phyloP scores from a whole-genome alignment of 2,888 invertebrate species.

The Cerceris rybyensis region DNA sequence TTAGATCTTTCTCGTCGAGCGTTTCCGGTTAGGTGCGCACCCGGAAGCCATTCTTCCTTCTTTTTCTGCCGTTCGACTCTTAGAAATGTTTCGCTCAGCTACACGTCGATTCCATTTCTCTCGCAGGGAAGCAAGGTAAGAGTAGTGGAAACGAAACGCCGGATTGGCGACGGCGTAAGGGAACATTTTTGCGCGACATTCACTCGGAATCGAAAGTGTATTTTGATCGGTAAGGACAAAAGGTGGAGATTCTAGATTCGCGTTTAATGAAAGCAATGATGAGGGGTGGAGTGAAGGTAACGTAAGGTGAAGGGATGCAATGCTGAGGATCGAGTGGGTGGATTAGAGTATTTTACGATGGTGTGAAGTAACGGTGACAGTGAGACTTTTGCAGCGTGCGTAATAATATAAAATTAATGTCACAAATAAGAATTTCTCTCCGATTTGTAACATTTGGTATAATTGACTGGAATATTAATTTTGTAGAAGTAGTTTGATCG shows the following conservation, averaged over 20 bases:
- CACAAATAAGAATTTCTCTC: too few relatives aligned
- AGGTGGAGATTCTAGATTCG: constrained; percentile 9
- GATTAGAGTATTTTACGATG: too few relatives aligned
- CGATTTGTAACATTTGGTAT: too few relatives aligned
- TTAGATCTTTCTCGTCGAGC: constrained; percentile 70
- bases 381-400: too few relatives aligned
- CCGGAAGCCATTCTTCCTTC: constrained; percentile 62
- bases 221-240: constrained; percentile 51
- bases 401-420: too few relatives aligned
- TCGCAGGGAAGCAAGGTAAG: constrained; percentile 11
- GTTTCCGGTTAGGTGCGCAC: constrained; percentile 72
- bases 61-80: constrained; percentile 47
- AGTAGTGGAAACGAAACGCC: constrained; percentile 17
- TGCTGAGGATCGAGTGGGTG: too few relatives aligned
- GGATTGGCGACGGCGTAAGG: constrained; percentile 29
- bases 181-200: constrained; percentile 50
- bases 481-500: too few relatives aligned
- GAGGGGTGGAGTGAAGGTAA: too few relatives aligned
- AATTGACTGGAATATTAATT: too few relatives aligned
- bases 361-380: too few relatives aligned
- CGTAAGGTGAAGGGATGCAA: too few relatives aligned
- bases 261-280: too few relatives aligned
- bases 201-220: constrained; percentile 55
- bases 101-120: constrained; percentile 50
- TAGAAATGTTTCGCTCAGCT: constrained; percentile 46